Conservation (phyloP, 2,888 invertebrate genomes). For the Melolontha melolontha region DNA sequence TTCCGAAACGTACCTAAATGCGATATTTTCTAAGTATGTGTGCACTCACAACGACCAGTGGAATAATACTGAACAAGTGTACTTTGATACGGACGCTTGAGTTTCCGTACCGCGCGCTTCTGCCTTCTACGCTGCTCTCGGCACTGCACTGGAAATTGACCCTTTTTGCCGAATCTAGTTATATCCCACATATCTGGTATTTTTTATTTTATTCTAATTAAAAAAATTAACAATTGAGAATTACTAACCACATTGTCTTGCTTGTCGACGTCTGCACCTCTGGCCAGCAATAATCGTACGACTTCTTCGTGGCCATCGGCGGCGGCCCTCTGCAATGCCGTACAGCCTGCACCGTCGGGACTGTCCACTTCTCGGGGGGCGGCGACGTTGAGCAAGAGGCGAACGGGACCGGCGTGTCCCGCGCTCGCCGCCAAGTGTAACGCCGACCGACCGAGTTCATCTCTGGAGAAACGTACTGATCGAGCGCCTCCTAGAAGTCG, state of each 20-base stretch:
- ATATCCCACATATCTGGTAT: no score
- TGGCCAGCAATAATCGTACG: slow-evolving; percentile 76
- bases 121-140: no score
- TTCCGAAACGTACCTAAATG: no score
- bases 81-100: no score
- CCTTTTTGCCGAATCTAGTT: no score
- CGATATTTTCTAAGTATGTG: no score
- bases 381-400: slow-evolving; percentile 61
- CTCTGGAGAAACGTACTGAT: slow-evolving; percentile 62
- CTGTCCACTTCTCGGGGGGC: slow-evolving; percentile 68
- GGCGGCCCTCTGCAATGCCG: slow-evolving; percentile 82
- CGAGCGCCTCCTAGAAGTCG: slow-evolving; percentile 59
- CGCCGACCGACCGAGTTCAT: slow-evolving; percentile 62
- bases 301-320: slow-evolving; percentile 86
- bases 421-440: slow-evolving; percentile 63
- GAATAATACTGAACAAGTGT: no score
- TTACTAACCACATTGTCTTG: slow-evolving; percentile 80
- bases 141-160: no score
- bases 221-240: no score
- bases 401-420: slow-evolving; percentile 60
- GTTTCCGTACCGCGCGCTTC: no score
- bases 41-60: no score
- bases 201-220: no score
- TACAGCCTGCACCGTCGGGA: slow-evolving; percentile 73
- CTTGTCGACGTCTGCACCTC: slow-evolving; percentile 76